Percentiles rank a stretch among this genome's conserved stretches.
These are phyloP conservation scores for Lymantria dispar DNA, from an alignment of 2,888 invertebrate genomes.

Conservation along the genomic window DNA sequence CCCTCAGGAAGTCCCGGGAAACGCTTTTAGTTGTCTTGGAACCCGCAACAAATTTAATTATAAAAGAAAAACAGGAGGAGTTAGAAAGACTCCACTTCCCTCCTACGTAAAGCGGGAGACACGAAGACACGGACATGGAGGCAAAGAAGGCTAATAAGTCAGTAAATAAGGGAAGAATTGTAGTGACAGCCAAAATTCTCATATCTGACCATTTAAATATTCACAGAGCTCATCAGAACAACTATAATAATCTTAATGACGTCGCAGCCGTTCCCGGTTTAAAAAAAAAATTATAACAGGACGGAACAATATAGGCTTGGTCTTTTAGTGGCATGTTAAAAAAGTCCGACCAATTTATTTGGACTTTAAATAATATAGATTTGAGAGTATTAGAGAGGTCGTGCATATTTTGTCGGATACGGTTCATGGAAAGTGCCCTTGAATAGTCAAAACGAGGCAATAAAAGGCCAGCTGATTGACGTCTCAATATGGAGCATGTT, in stretches of 20 bases:
- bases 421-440: slow-evolving; percentile 68
- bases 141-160: no score
- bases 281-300: slow-evolving; percentile 53
- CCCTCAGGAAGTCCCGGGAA: no score
- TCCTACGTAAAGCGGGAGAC: no score
- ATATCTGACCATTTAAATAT: slow-evolving; percentile 53
- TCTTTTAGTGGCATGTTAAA: slow-evolving; percentile 44
- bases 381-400: slow-evolving; percentile 37
- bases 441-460: slow-evolving; percentile 70
- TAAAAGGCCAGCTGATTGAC: slow-evolving; percentile 71
- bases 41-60: no score
- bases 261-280: slow-evolving; percentile 56
- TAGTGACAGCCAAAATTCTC: not conserved
- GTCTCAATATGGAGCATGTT: slow-evolving; percentile 57
- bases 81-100: no score
- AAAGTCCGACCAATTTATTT: slow-evolving; percentile 37
- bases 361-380: slow-evolving; percentile 27
- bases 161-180: no score
- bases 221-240: slow-evolving; percentile 62
- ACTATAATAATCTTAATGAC: slow-evolving; percentile 61
- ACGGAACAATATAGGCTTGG: slow-evolving; percentile 41
- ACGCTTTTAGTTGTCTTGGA: no score
- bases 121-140: no score
- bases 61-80: no score
- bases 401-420: slow-evolving; percentile 47